Evolutionary conservation across 2,113 vertebrate species (phyloP), one percentile per base, ranked within the genome.

Genomic region (Herpetotheres cachinnans): DNA sequence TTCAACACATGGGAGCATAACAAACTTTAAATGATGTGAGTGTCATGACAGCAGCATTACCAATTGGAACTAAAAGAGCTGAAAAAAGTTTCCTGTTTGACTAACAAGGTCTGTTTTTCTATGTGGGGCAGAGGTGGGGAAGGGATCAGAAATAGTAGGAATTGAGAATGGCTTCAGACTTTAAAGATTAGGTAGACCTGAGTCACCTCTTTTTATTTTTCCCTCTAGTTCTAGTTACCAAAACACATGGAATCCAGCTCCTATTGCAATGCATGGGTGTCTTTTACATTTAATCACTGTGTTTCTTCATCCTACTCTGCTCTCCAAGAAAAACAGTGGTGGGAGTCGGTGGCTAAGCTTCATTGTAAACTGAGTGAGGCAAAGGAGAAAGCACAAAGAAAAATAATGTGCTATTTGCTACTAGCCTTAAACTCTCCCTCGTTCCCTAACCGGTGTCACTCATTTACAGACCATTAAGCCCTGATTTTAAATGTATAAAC

Each of bases 251-350:
- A 89, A 82, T 67, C 22, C 36, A 87, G 32, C 13, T 88, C 55
- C 50, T 65, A 76, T 27, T 79, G 70, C 72, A 84, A 54, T 36
- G 24, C 47, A 62, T 7, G 30, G 36, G 52, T 78, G 52, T 71
- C 86, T 93, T 91, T 29, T 90, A 69, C 40, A 55, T 87, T 82
- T 89, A 79, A 82, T 86, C 8, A 3, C 55, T 67, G 8, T 54
- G n/a, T 94, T 94, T 96, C 90, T 93, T 97, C 79, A 89, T 71
- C 56, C 46, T 83, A 12, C 63, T 42, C 19, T 56, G 18, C 40
- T 90, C 21, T 92, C 76, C 85, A 92, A 96, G 72, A 94, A 96
- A 89, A 96, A 89, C 70, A 94, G 29, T 47, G 49, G 50, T 80
- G 76, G 58, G 46, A 90, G 69, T 82, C 7, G 2, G 80, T 72